phyloP scores from a whole-genome alignment of 2,888 invertebrate species.

The Calameuta pallipes region DNA sequence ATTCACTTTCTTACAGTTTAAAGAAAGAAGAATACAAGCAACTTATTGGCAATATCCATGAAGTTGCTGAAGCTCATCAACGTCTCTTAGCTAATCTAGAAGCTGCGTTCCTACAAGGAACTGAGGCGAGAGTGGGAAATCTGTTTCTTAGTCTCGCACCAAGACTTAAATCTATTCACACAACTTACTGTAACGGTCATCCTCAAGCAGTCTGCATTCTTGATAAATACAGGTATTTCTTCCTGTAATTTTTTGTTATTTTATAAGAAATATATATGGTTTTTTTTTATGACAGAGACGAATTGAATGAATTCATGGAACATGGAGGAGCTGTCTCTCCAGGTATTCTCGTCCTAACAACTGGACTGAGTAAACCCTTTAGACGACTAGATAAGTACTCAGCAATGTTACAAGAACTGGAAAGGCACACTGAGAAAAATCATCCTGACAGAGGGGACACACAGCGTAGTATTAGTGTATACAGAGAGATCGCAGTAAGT shows the following conservation, averaged over 20 bases:
- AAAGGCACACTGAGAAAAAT: slow-evolving; percentile 93
- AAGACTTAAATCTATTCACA: slow-evolving; percentile 85
- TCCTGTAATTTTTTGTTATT: background rate
- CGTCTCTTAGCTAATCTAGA: slow-evolving; percentile 83
- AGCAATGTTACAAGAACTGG: slow-evolving; percentile 92
- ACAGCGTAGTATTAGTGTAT: slow-evolving; percentile 93
- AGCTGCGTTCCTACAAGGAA: slow-evolving; percentile 77
- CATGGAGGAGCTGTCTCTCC: slow-evolving; percentile 86
- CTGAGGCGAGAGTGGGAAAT: slow-evolving; percentile 90
- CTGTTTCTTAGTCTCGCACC: slow-evolving; percentile 89
- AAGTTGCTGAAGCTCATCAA: slow-evolving; percentile 87
- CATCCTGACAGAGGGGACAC: slow-evolving; percentile 97
- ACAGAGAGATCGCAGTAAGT: slow-evolving; percentile 92
- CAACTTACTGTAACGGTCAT: slow-evolving; percentile 91
- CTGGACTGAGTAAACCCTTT: slow-evolving; percentile 95
- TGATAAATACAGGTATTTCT: slow-evolving; percentile 85
- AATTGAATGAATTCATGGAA: slow-evolving; percentile 88
- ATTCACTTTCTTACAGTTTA: slow-evolving; percentile 71
- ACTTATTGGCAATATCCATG: slow-evolving; percentile 88
- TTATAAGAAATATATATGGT: background rate
- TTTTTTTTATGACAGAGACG: slow-evolving; percentile 72
- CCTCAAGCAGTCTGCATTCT: slow-evolving; percentile 94
- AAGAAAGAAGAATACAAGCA: slow-evolving; percentile 87
- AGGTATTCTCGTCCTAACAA: slow-evolving; percentile 89
- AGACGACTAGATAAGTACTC: slow-evolving; percentile 95